Conservation (phyloP, 2,797 vertebrate species). For the Sebastes goodei region DNA sequence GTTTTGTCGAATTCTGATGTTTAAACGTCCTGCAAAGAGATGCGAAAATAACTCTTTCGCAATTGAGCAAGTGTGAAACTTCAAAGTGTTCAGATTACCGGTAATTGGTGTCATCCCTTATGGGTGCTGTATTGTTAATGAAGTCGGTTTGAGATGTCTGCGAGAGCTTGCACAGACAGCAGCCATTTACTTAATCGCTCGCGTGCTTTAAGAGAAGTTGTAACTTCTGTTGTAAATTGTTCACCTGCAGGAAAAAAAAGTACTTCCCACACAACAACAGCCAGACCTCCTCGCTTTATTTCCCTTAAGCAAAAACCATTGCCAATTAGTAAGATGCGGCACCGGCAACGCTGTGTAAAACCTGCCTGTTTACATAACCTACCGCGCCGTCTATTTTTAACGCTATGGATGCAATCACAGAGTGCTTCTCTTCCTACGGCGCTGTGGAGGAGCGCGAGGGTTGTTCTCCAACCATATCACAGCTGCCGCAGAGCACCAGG, state of each 20-base stretch:
- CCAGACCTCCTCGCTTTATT: slow-evolving; percentile 14
- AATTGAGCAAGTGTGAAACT: slow-evolving; percentile 14
- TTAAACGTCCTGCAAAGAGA: slow-evolving; percentile 32
- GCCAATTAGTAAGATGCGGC: slow-evolving; percentile 55
- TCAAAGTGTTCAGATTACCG: slow-evolving; percentile 29
- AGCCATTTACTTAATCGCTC: slow-evolving; percentile 33
- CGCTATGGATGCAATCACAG: slow-evolving; percentile 48
- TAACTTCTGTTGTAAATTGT: slow-evolving; percentile 32
- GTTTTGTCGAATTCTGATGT: not conserved
- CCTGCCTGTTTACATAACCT: slow-evolving; percentile 63
- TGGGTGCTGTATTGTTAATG: slow-evolving; percentile 26
- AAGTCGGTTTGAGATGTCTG: slow-evolving; percentile 14
- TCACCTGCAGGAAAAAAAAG: slow-evolving; percentile 27
- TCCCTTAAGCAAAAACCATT: slow-evolving; percentile 21
- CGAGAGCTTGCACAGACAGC: slow-evolving; percentile 10
- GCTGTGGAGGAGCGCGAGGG: slow-evolving; percentile 29
- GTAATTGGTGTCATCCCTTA: slow-evolving; percentile 48
- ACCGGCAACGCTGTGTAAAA: slow-evolving; percentile 11
- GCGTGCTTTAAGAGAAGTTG: not conserved
- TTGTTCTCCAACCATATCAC: slow-evolving; percentile 50
- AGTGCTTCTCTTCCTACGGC: slow-evolving; percentile 49
- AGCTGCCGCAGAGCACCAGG: slow-evolving; percentile 61
- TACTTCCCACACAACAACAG: not conserved
- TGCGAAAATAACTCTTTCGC: not conserved
- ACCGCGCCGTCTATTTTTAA: slow-evolving; percentile 68